phyloP scores from a whole-genome alignment of 2,888 invertebrate species.

The Lepas anatifera region DNA sequence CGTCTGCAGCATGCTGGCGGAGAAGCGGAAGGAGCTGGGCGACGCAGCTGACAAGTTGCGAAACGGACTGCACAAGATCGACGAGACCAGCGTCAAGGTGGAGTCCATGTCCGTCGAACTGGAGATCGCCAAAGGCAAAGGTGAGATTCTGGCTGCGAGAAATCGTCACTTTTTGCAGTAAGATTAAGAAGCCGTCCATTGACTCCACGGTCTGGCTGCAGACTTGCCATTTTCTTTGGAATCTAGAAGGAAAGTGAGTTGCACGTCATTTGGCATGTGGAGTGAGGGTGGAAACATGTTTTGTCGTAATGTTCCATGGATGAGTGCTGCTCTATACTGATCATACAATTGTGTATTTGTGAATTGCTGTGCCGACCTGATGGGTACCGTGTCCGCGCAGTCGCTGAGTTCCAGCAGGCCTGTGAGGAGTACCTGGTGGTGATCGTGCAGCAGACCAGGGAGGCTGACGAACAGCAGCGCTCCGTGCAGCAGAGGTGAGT shows the following conservation, averaged over 20 bases:
- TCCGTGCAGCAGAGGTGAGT: conserved; percentile 34
- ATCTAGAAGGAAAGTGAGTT: too few relatives aligned
- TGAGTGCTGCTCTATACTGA: too few relatives aligned
- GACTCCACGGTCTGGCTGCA: too few relatives aligned
- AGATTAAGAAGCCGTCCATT: too few relatives aligned
- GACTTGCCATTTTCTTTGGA: too few relatives aligned
- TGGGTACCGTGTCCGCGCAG: conserved; percentile 26
- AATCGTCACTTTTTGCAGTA: too few relatives aligned
- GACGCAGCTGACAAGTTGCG: conserved; percentile 63
- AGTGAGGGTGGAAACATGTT: too few relatives aligned
- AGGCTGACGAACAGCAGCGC: conserved; percentile 69
- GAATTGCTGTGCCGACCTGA: too few relatives aligned
- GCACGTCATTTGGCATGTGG: too few relatives aligned
- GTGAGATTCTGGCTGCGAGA: too few relatives aligned
- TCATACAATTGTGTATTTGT: too few relatives aligned
- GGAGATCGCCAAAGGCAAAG: conserved; percentile 53
- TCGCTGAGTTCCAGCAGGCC: conserved; percentile 58
- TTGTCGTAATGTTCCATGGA: too few relatives aligned
- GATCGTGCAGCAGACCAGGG: conserved; percentile 64
- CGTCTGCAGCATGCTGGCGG: conserved; percentile 49
- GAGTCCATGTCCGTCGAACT: conserved; percentile 71
- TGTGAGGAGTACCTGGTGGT: conserved; percentile 75
- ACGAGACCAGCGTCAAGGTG: conserved; percentile 69
- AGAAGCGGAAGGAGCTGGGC: conserved; percentile 57
- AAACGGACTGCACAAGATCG: conserved; percentile 73